These are phyloP conservation scores for Micrastur ruficollis DNA, from an alignment of 2,797 vertebrate genomes.

Conservation along the genomic window DNA sequence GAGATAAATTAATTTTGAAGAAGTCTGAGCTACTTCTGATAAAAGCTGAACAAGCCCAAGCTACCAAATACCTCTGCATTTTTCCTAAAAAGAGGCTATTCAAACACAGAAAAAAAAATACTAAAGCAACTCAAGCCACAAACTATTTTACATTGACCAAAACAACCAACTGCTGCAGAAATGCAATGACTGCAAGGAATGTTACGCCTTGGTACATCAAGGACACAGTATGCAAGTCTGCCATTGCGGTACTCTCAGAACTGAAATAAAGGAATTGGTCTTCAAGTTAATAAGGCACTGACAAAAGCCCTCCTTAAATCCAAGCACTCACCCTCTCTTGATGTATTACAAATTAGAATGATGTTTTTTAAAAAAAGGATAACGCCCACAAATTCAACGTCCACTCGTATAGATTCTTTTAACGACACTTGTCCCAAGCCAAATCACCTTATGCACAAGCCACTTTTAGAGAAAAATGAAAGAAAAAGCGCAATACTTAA, in stretches of 20 bases:
- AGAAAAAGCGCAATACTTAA: neutral
- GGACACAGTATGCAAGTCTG: neutral
- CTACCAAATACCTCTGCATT: neutral
- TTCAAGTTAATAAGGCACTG: conserved; percentile 71
- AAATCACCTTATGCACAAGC: conserved; percentile 15
- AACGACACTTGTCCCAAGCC: neutral
- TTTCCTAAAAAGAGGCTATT: neutral
- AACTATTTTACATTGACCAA: neutral
- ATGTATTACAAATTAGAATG: neutral
- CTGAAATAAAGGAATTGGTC: conserved; percentile 39
- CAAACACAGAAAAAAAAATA: neutral
- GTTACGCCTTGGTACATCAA: neutral
- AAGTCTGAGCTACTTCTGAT: neutral
- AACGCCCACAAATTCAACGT: neutral
- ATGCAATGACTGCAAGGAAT: neutral
- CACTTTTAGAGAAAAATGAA: conserved; percentile 10
- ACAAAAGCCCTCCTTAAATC: conserved; percentile 21
- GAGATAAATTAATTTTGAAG: neutral
- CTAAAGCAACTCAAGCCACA: neutral
- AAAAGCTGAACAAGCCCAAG: neutral
- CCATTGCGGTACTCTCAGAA: neutral
- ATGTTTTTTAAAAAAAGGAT: neutral
- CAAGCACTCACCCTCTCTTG: neutral
- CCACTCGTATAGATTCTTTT: neutral
- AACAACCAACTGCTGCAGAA: neutral